phyloP scores from a whole-genome alignment of 1,140 invertebrate genomes.

The Hesperophylax magnus region DNA sequence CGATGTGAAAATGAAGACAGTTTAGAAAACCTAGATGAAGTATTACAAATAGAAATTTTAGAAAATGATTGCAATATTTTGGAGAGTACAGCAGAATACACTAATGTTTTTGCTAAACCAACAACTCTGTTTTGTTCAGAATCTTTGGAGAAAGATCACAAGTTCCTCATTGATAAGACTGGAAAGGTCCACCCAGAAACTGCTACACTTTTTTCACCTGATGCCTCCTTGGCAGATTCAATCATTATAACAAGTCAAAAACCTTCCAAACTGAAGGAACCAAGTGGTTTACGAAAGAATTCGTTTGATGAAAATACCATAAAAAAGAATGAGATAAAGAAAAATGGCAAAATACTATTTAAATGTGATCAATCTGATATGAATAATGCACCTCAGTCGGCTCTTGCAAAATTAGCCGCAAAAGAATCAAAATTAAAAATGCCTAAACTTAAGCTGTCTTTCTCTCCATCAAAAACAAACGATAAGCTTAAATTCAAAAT shows the following conservation, averaged over 20 bases:
- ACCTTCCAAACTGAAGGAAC: neutral
- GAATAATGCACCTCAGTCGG: neutral
- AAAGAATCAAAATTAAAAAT: constrained; percentile 59
- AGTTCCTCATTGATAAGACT: constrained; percentile 53
- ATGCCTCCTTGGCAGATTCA: neutral
- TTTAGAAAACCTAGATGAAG: neutral
- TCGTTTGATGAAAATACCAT: neutral
- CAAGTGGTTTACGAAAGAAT: neutral
- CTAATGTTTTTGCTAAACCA: neutral
- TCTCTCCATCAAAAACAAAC: constrained; percentile 65
- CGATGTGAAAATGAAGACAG: neutral
- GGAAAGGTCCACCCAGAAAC: constrained; percentile 53
- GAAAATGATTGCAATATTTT: constrained; percentile 15
- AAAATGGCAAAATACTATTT: neutral
- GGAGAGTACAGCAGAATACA: neutral
- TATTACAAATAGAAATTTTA: constrained; percentile 24
- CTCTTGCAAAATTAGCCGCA: neutral
- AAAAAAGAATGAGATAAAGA: neutral
- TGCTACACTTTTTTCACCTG: constrained; percentile 48
- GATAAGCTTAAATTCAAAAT: constrained; percentile 67
- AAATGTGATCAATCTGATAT: too few species aligned
- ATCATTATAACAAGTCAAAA: constrained; percentile 5
- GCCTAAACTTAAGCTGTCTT: constrained; percentile 66
- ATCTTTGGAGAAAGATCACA: constrained; percentile 51
- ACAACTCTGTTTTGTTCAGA: constrained; percentile 45